phyloP scores from a whole-genome alignment of 2,797 vertebrate genomes.

The Pogonophryne albipinna region DNA sequence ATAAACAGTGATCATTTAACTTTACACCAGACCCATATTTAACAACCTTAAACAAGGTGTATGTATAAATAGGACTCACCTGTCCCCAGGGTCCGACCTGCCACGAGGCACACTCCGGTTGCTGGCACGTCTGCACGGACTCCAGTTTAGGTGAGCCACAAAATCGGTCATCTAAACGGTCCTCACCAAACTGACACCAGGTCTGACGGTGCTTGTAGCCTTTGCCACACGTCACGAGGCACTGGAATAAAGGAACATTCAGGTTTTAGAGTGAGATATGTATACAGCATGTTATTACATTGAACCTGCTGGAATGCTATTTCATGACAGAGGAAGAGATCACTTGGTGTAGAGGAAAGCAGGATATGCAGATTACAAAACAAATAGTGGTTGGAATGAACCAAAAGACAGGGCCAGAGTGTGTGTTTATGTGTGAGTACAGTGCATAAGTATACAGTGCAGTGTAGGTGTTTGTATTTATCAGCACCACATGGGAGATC shows the following conservation, averaged over 20 bases:
- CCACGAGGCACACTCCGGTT: conserved; percentile 98
- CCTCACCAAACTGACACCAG: conserved; percentile 97
- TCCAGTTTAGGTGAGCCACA: conserved; percentile 92
- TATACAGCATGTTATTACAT: background rate
- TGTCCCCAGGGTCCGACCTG: conserved; percentile 98
- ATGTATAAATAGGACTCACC: conserved; percentile 79
- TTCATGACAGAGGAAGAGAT: conserved; percentile 15
- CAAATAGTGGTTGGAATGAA: background rate
- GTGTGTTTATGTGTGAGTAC: conserved; percentile 47
- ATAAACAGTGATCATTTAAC: background rate
- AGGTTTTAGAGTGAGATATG: conserved; percentile 4
- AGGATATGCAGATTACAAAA: conserved; percentile 29
- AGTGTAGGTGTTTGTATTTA: conserved; percentile 69
- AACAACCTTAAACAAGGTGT: background rate
- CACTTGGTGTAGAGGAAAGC: conserved; percentile 7
- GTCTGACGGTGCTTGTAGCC: conserved; percentile 95
- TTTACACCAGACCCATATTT: background rate
- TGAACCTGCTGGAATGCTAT: background rate
- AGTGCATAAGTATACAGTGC: conserved; percentile 50
- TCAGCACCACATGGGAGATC: conserved; percentile 71
- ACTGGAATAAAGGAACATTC: conserved; percentile 81
- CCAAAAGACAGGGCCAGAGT: conserved; percentile 16
- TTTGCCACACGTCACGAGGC: conserved; percentile 97
- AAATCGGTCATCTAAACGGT: conserved; percentile 89
- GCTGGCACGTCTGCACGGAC: conserved; percentile 92